Percentiles rank a stretch among this genome's conserved stretches.
These are phyloP conservation scores for Megaceryle alcyon DNA, from an alignment of 2,797 vertebrate species.

Conservation along the genomic window DNA sequence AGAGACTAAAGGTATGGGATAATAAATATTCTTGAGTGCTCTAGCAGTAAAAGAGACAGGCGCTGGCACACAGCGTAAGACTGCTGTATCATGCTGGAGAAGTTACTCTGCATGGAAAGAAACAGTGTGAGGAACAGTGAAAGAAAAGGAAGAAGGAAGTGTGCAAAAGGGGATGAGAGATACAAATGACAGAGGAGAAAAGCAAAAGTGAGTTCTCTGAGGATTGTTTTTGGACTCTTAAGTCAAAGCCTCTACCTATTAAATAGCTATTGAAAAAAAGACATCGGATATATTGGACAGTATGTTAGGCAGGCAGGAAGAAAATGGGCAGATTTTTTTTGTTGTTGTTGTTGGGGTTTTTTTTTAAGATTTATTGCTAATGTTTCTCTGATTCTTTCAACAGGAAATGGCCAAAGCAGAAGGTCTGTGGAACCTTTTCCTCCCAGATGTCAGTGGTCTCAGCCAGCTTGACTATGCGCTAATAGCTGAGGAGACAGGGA, in stretches of 20 bases:
- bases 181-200: neutral
- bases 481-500: slow-evolving; percentile 93
- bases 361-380: neutral
- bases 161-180: neutral
- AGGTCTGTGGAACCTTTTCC: slow-evolving; percentile 94
- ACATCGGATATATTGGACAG: neutral
- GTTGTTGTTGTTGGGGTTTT: too few relatives aligned
- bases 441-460: slow-evolving; percentile 88
- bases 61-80: neutral
- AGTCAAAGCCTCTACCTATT: neutral
- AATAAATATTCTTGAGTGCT: neutral
- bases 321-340: neutral
- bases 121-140: neutral
- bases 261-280: neutral
- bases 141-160: neutral
- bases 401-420: slow-evolving; percentile 87
- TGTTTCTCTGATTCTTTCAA: neutral
- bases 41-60: neutral
- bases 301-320: neutral
- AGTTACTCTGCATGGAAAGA: neutral
- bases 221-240: neutral
- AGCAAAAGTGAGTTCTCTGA: neutral
- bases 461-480: slow-evolving; percentile 92
- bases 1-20: slow-evolving; percentile 87
- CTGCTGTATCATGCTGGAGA: neutral